Percentiles rank a stretch among this genome's conserved stretches.
Conservation (phyloP, 2,113 vertebrate genomes). For the Platichthys stellatus region DNA sequence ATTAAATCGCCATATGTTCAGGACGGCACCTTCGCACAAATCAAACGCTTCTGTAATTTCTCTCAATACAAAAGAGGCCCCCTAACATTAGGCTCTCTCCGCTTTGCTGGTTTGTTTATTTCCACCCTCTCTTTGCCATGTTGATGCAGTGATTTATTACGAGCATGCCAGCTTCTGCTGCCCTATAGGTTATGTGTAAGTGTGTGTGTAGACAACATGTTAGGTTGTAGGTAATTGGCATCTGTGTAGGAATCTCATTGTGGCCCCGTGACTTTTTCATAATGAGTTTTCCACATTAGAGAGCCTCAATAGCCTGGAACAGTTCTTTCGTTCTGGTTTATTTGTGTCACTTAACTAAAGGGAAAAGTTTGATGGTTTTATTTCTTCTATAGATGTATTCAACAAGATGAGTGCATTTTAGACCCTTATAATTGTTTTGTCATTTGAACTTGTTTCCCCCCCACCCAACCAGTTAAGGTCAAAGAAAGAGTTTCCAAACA, state of each 20-base stretch:
- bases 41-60: conserved; percentile 84
- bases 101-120: conserved; percentile 76
- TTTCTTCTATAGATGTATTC: too few species aligned
- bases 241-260: conserved; percentile 19
- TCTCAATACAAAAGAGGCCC: conserved; percentile 79
- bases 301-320: conserved; percentile 18
- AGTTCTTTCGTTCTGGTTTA: background rate
- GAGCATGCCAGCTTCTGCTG: conserved; percentile 44
- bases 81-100: conserved; percentile 73
- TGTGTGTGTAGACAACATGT: conserved; percentile 50
- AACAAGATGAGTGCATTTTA: too few species aligned
- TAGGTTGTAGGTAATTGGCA: conserved; percentile 40
- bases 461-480: too few species aligned
- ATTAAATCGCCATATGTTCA: conserved; percentile 87
- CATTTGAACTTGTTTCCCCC: background rate
- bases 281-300: conserved; percentile 35
- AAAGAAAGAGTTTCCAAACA: background rate
- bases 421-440: background rate
- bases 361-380: background rate
- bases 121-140: conserved; percentile 56
- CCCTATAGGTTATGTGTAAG: conserved; percentile 39
- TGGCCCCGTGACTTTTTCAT: conserved; percentile 32
- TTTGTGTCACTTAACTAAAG: conserved; percentile 19
- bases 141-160: conserved; percentile 67
- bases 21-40: conserved; percentile 77